Conservation (phyloP, 2,888 invertebrate genomes). For the Siphlonurus alternatus region DNA sequence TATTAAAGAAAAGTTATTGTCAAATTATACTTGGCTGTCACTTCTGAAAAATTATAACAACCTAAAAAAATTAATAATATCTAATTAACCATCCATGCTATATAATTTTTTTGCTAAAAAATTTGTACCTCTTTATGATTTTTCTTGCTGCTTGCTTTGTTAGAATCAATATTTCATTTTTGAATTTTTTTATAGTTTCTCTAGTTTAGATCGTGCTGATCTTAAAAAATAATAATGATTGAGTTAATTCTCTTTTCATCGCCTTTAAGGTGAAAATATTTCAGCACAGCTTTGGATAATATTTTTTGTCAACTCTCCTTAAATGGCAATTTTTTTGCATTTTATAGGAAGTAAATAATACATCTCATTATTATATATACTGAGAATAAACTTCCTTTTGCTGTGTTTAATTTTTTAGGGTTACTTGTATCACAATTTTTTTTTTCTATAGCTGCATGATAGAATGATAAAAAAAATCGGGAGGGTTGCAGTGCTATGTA, state of each 20-base stretch:
- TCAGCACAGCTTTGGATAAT: background rate
- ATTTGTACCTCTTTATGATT: background rate
- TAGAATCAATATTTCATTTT: background rate
- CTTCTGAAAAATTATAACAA: background rate
- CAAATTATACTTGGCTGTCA: background rate
- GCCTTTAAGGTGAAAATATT: no score
- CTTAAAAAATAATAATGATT: no score
- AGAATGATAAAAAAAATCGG: constrained; percentile 6
- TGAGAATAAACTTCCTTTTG: background rate
- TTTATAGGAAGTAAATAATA: background rate
- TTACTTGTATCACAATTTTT: background rate
- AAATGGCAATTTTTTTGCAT: background rate
- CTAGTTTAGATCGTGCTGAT: background rate
- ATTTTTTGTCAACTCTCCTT: background rate
- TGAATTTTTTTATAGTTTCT: background rate
- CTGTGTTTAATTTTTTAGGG: background rate
- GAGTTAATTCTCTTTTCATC: no score
- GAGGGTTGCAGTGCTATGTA: constrained; percentile 32
- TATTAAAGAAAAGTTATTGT: constrained; percentile 1
- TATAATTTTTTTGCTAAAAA: background rate
- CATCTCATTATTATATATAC: background rate
- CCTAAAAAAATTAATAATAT: background rate
- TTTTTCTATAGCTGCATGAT: background rate
- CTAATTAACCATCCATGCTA: background rate
- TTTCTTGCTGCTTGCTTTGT: background rate